These are phyloP conservation scores for Plutomurus gul DNA, from an alignment of 1,140 invertebrate genomes.

Conservation along the genomic window DNA sequence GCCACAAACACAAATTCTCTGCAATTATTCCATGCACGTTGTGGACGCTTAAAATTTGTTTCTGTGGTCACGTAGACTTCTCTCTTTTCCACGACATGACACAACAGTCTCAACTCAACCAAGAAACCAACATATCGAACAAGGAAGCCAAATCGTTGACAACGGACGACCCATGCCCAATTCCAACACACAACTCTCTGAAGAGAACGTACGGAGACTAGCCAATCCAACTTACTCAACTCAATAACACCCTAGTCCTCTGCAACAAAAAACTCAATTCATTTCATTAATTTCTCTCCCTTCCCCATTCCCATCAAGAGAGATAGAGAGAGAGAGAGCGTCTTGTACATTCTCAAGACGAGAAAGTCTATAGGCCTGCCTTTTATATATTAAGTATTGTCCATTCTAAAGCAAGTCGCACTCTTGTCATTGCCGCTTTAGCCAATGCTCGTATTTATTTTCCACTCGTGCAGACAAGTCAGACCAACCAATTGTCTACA, in stretches of 20 bases:
- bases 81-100: slow-evolving; percentile 44
- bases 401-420: too few relatives aligned
- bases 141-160: slow-evolving; percentile 4
- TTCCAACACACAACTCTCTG: not conserved
- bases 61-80: slow-evolving; percentile 48
- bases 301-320: not conserved
- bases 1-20: slow-evolving; percentile 19
- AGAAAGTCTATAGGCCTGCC: too few relatives aligned
- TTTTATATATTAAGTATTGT: too few relatives aligned
- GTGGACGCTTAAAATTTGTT: slow-evolving; percentile 49
- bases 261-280: slow-evolving; percentile 39
- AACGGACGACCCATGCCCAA: not conserved
- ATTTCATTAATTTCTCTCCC: slow-evolving; percentile 48
- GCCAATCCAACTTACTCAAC: too few relatives aligned
- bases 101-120: not conserved
- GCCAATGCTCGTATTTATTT: too few relatives aligned
- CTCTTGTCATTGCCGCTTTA: too few relatives aligned
- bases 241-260: slow-evolving; percentile 20
- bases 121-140: not conserved
- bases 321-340: too few relatives aligned
- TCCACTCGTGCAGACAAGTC: too few relatives aligned
- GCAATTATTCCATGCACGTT: slow-evolving; percentile 53
- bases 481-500: too few relatives aligned
- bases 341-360: too few relatives aligned
- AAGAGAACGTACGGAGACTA: too few relatives aligned